Base-by-base conservation (phyloP, 1,140 invertebrate species). In the Meloidogyne floridensis region DNA sequence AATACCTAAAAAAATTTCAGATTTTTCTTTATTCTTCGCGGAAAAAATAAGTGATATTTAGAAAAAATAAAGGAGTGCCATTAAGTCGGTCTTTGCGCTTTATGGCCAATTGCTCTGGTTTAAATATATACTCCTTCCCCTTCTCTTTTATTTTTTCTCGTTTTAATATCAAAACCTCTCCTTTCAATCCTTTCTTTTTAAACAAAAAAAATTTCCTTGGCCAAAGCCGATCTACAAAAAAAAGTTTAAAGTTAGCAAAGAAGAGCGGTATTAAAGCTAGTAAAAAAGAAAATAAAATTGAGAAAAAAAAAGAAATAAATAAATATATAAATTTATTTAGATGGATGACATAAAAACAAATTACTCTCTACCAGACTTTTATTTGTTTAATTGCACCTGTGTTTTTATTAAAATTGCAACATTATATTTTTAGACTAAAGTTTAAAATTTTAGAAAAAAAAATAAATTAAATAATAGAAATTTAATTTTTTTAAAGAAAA, bases 41-140 rank as follows among this genome's bases (percentile, higher is more conserved):
- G 7, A n/a, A 65, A n/a, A n/a, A n/a, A 65, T n/a, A 2, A 32
- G 32, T 32, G 32, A 32, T 32, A 32, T 32, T 32, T 15, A 59
- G 15, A 59, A 59, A 59, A 59, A 59, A 59, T 59, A 59, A 65
- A 65, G 59, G 59, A 65, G 59, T 65, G 59, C 59, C 59, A n/a
- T 2, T 6, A 6, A 2, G 13, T 65, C 59, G 59, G 59, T 65
- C 59, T 65, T 65, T 65, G 59, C n/a, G 59, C n/a, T 65, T 65
- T 65, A 6, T 65, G 59, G 59, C 59, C 59, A 59, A 59, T 59
- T 59, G 56, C 13, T 59, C 11, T 59, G 11, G 56, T 65, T 15
- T 5, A 65, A 65, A n/a, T n/a, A 5, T 47, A 47, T 6, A 47
- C 47, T 47, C 47, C 7, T 47, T 47, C 7, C 7, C 47, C 7